phyloP scores from a whole-genome alignment of 1,140 invertebrate genomes.

The Drosophila repleta region DNA sequence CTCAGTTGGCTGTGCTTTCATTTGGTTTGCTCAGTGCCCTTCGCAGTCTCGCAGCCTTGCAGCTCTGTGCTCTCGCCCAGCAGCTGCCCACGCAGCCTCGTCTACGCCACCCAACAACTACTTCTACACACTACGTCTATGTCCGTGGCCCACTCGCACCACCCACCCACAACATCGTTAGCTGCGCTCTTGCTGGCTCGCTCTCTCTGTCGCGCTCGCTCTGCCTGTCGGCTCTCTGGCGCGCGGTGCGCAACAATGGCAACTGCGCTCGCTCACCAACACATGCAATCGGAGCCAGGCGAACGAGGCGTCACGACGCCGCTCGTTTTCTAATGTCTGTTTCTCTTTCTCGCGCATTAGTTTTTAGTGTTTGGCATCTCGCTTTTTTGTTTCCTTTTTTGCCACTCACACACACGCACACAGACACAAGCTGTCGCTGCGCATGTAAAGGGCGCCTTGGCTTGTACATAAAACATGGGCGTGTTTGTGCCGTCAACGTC shows the following conservation, averaged over 20 bases:
- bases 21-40: neutral
- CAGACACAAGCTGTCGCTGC: constrained; percentile 24
- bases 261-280: constrained; percentile 55
- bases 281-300: constrained; percentile 24
- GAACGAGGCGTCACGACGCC: constrained; percentile 48
- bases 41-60: neutral
- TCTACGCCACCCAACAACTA: constrained; percentile 12
- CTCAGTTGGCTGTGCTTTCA: neutral
- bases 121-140: constrained; percentile 48
- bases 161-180: constrained; percentile 15
- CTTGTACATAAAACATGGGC: constrained; percentile 81
- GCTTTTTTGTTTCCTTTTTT: constrained; percentile 83
- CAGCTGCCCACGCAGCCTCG: constrained; percentile 11
- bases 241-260: constrained; percentile 56
- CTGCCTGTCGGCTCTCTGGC: constrained; percentile 43
- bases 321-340: constrained; percentile 81
- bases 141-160: neutral
- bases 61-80: constrained; percentile 8
- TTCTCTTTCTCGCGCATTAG: constrained; percentile 83
- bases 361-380: constrained; percentile 83
- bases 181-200: constrained; percentile 37
- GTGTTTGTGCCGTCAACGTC: constrained; percentile 71
- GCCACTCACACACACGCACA: constrained; percentile 21
- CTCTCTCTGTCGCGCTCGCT: constrained; percentile 31
- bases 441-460: constrained; percentile 53